Evolutionary conservation across 1,140 invertebrate genomes (phyloP).

Genomic region (Neodiprion fabricii): DNA sequence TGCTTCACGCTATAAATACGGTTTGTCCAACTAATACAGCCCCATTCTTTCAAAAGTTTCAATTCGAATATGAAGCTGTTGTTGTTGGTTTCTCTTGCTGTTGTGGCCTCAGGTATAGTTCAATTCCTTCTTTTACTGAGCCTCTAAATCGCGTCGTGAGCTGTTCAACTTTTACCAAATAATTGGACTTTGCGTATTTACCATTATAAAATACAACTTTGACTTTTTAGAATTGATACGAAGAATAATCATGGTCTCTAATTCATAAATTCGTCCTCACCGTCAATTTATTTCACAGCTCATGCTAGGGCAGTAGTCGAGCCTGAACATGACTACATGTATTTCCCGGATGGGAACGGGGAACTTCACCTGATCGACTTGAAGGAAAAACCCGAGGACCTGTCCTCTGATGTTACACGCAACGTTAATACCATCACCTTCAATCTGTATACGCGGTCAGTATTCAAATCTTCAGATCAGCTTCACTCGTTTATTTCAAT

Average conservation of each 20-base stretch:
- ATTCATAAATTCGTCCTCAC: no score
- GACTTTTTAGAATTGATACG: not conserved
- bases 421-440: slow-evolving; percentile 9
- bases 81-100: not conserved
- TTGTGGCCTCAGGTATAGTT: not conserved
- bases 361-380: not conserved
- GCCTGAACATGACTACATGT: slow-evolving; percentile 21
- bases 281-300: not conserved
- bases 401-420: no score
- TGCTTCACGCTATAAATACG: no score
- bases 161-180: no score
- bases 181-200: no score
- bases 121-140: not conserved
- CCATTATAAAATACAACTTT: not conserved
- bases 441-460: slow-evolving; percentile 18
- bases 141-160: no score
- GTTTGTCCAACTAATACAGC: not conserved
- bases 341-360: slow-evolving; percentile 19
- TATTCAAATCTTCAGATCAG: not conserved
- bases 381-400: not conserved
- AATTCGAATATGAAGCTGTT: not conserved
- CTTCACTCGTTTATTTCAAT: not conserved
- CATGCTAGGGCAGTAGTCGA: not conserved
- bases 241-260: not conserved
- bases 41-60: not conserved